These are phyloP conservation scores for Canis aureus DNA, from an alignment of 2,113 vertebrate species.

Conservation along the genomic window DNA sequence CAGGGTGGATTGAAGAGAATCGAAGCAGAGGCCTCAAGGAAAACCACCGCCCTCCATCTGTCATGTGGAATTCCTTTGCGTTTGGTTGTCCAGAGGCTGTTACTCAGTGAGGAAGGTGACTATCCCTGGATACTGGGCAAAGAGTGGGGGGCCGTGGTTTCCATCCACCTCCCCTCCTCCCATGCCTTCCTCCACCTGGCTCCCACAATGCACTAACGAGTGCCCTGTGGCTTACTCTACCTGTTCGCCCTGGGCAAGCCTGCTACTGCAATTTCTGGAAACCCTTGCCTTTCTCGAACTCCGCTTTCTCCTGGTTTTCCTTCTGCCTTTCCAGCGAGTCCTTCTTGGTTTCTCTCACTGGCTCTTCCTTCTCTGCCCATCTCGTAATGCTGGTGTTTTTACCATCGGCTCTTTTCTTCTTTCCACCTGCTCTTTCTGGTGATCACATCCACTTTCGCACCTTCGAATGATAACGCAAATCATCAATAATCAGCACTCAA, in stretches of 20 bases:
- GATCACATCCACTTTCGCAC: background rate
- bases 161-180: background rate
- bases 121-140: background rate
- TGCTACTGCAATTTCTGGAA: background rate
- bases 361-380: background rate
- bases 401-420: background rate
- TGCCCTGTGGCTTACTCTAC: background rate
- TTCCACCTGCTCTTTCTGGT: background rate
- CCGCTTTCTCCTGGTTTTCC: background rate
- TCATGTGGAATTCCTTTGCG: background rate
- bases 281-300: background rate
- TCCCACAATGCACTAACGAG: accelerated
- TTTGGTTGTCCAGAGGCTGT: background rate
- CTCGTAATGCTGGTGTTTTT: background rate
- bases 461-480: background rate
- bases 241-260: accelerated
- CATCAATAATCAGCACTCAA: background rate
- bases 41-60: background rate
- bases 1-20: background rate
- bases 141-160: accelerated
- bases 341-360: background rate
- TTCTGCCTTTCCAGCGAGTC: too few species aligned
- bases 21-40: background rate
- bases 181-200: background rate
- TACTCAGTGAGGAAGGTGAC: too few species aligned